Evolutionary conservation across 2,113 vertebrate genomes (phyloP).

Genomic region (Oreochromis aureus): DNA sequence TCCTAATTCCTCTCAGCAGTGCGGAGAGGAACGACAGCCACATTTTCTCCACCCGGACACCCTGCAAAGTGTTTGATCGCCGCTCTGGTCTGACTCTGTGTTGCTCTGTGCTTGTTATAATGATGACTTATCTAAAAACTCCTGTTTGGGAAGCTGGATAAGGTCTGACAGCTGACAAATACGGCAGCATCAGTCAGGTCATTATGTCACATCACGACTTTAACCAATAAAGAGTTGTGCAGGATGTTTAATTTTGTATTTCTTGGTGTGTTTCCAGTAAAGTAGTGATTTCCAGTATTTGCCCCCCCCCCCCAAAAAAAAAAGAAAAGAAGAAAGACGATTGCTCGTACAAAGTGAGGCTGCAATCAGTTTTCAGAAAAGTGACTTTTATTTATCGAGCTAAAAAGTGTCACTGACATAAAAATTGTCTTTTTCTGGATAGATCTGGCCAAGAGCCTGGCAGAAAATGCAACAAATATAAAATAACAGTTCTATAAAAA

Average conservation of each 20-base stretch:
- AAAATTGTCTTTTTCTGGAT: background rate
- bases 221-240: background rate
- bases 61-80: background rate
- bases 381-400: background rate
- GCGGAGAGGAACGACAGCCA: background rate
- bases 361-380: background rate
- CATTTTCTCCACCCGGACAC: background rate
- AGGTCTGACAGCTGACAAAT: constrained; percentile 48
- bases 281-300: background rate
- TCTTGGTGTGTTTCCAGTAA: background rate
- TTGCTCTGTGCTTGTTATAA: constrained; percentile 37
- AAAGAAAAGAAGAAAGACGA: background rate
- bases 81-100: background rate
- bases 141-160: constrained; percentile 25
- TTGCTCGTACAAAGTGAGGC: background rate
- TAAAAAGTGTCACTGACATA: background rate
- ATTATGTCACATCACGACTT: background rate
- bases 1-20: background rate
- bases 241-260: background rate
- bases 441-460: background rate
- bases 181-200: background rate
- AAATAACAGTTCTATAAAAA: background rate
- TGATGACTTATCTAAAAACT: constrained; percentile 64
- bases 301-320: background rate
- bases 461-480: background rate